A percentile compares a stretch with the other conserved stretches of the same genome.
Conservation (phyloP, 2,888 invertebrate species). For the Chalcis sispes region DNA sequence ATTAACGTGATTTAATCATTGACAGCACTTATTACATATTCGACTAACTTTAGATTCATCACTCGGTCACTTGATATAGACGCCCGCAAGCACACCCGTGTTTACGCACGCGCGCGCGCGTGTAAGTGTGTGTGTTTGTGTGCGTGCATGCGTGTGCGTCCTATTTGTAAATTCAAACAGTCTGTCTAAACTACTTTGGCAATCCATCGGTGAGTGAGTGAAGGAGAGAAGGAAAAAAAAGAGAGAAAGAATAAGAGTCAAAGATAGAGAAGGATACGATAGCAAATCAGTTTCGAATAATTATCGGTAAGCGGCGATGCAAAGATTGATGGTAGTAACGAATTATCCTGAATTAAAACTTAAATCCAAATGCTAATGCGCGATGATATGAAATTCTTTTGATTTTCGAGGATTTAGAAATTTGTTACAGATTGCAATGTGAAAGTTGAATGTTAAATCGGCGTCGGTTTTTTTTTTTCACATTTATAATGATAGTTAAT, state of each 20-base stretch:
- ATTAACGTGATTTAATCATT: conserved; percentile 26
- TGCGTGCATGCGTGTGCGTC: not conserved
- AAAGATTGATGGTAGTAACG: conserved; percentile 19
- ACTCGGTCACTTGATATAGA: not conserved
- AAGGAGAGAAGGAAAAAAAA: too few relatives aligned
- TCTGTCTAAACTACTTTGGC: conserved; percentile 19
- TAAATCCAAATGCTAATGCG: not conserved
- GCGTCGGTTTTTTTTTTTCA: too few relatives aligned
- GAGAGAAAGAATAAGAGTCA: too few relatives aligned
- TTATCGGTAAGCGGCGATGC: conserved; percentile 30
- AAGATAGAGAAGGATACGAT: too few relatives aligned
- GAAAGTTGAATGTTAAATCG: too few relatives aligned
- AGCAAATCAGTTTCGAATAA: conserved; percentile 21
- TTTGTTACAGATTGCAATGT: too few relatives aligned
- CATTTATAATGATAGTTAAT: too few relatives aligned
- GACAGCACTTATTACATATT: not conserved
- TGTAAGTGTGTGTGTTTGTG: not conserved
- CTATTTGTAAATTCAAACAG: conserved; percentile 37
- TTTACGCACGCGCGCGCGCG: not conserved
- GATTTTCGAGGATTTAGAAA: too few relatives aligned
- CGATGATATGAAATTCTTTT: not conserved
- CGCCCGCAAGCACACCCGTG: not conserved
- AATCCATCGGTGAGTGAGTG: conserved; percentile 10
- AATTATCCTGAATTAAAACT: conserved; percentile 44
- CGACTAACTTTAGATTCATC: conserved; percentile 29